A percentile compares a stretch with the other conserved stretches of the same genome.
Evolutionary conservation across 2,797 vertebrate genomes (phyloP).

Genomic region (Pantherophis alleghaniensis): DNA sequence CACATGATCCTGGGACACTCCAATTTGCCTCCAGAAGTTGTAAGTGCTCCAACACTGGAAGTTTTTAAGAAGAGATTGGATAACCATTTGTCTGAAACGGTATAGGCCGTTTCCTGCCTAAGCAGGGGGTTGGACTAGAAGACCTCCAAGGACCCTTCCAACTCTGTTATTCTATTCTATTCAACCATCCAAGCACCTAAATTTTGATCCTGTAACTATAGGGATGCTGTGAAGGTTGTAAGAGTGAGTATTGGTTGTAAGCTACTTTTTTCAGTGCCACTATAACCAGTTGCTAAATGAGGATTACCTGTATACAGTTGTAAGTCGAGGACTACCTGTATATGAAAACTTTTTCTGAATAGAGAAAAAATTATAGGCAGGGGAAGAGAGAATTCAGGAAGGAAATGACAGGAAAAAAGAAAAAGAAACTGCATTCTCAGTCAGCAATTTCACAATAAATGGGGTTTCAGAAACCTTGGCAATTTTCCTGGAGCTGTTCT

Average conservation of each 20-base stretch:
- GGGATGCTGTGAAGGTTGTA: too few species aligned
- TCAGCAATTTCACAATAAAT: not conserved
- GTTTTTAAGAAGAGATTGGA: too few species aligned
- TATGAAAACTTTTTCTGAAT: not conserved
- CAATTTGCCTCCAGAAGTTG: not conserved
- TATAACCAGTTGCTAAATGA: too few species aligned
- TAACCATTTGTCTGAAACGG: too few species aligned
- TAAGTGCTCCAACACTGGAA: too few species aligned
- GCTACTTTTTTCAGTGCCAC: not conserved
- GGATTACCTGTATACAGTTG: not conserved
- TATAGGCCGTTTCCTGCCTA: too few species aligned
- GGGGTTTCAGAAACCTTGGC: conserved; percentile 34
- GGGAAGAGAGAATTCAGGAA: not conserved
- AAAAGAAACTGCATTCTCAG: not conserved
- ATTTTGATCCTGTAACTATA: not conserved
- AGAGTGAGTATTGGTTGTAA: not conserved
- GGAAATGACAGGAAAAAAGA: not conserved
- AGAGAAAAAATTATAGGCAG: not conserved
- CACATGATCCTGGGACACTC: not conserved
- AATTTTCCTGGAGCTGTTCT: conserved; percentile 29
- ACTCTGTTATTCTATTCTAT: too few species aligned
- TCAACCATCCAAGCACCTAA: not conserved
- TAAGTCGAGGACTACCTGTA: not conserved
- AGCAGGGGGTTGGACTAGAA: too few species aligned
- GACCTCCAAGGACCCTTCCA: too few species aligned